Base-by-base conservation (phyloP, 64 coral and sea anemone species). In the Trachythela sp. region DNA sequence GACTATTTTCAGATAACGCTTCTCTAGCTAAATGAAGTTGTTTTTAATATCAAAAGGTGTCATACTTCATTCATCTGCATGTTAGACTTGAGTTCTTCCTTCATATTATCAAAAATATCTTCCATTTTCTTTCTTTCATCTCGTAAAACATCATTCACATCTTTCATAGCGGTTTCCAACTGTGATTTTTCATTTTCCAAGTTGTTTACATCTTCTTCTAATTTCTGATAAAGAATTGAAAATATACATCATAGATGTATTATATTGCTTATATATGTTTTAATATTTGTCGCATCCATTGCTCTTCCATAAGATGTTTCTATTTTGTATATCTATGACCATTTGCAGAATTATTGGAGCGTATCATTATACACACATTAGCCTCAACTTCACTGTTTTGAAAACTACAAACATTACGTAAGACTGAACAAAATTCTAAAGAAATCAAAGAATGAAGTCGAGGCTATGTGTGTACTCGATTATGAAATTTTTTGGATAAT, bases 41-140 rank as follows among this genome's bases (percentile, higher is more conserved):
- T 18, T 64, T 18, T 64, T 26, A 64, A 27, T 64, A n/a, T 8
- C 13, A n/a, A 8, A 2, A 22, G 11, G 11, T 45, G 11, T 64
- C 26, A 64, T 64, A 64, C 56, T 64, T 64, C 56, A 64, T 24
- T 64, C 20, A n/a, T 80, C 37, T 80, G 31, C 75, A 80, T 80
- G 4, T 20, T 80, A 36, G 75, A 35, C 30, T 80, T 80, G 4
- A 80, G 37, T 80, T 80, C 75, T 80, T 80, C 75, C 20, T 80
- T 80, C 75, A 80, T 80, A 39, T 80, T 80, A 15, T 18, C 75
- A 80, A 80, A 80, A 13, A 80, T 35, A 80, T 80, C 75, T 11
- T 80, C 75, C 75, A 80, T 80, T 38, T 80, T 80, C 20, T 38
- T 39, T 13, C 75, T 35, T 80, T 80, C 75, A 29, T 80, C 75